Evolutionary conservation across 2,888 invertebrate genomes (phyloP).

Genomic region (Carterocephalus palaemon): DNA sequence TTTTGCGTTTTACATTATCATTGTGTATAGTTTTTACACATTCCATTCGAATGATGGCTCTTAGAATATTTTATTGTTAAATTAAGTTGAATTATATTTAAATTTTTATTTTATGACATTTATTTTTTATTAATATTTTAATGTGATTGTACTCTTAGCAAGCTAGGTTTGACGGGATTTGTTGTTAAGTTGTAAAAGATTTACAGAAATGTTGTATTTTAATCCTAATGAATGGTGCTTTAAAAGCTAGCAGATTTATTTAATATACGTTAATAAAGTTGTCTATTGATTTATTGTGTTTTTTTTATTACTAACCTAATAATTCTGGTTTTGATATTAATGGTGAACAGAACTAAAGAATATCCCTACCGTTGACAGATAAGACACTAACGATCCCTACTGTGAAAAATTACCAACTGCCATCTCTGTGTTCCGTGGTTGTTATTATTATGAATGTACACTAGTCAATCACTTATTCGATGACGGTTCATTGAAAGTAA

Average conservation of each 20-base stretch:
- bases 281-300: constrained; percentile 10
- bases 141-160: not conserved
- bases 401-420: constrained; percentile 22
- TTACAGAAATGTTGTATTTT: constrained; percentile 52
- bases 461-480: too few relatives aligned
- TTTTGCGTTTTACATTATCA: constrained; percentile 10
- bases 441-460: constrained; percentile 25
- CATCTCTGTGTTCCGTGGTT: constrained; percentile 24
- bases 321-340: too few relatives aligned
- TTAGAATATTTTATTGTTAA: constrained; percentile 13
- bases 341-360: too few relatives aligned
- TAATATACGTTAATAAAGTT: constrained; percentile 46
- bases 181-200: constrained; percentile 55
- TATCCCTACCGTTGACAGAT: too few relatives aligned
- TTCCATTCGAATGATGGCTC: constrained; percentile 26
- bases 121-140: constrained; percentile 23
- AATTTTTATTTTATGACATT: constrained; percentile 21
- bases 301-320: constrained; percentile 12
- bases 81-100: constrained; percentile 15
- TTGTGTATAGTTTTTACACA: constrained; percentile 28
- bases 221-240: constrained; percentile 59
- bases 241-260: constrained; percentile 52
- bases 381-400: constrained; percentile 7
- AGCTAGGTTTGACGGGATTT: constrained; percentile 24
- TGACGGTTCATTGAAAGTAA: too few relatives aligned